Evolutionary conservation across 2,113 vertebrate genomes (phyloP).

Genomic region (Machaerirhynchus nigripectus): DNA sequence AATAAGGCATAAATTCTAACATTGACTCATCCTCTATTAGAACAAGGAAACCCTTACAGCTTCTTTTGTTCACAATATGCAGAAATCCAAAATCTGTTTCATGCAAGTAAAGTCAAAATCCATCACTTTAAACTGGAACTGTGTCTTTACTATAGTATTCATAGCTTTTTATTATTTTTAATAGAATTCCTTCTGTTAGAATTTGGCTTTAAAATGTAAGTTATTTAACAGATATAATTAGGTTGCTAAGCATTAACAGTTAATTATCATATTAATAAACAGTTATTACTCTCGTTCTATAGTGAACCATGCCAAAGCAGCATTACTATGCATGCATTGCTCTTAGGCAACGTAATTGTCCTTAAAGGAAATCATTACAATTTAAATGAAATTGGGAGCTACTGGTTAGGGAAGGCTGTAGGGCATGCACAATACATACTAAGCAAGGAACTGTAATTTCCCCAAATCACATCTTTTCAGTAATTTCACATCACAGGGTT

Average conservation of each 20-base stretch:
- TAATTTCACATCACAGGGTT: conserved; percentile 72
- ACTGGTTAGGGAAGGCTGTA: conserved; percentile 75
- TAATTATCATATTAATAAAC: conserved; percentile 84
- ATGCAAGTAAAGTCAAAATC: conserved; percentile 53
- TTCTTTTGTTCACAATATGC: neutral
- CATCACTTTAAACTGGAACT: neutral
- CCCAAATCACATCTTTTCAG: conserved; percentile 71
- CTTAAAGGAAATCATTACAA: conserved; percentile 83
- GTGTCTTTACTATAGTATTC: conserved; percentile 62
- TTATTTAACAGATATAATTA: conserved; percentile 79
- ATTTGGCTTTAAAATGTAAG: conserved; percentile 68
- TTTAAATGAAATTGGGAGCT: conserved; percentile 81
- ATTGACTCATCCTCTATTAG: neutral
- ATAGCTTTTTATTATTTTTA: conserved; percentile 68
- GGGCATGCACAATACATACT: conserved; percentile 72
- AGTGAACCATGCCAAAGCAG: conserved; percentile 49
- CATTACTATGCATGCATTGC: conserved; percentile 74
- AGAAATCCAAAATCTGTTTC: conserved; percentile 53
- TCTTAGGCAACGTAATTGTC: conserved; percentile 76
- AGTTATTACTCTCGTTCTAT: conserved; percentile 71
- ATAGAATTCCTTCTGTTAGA: conserved; percentile 59
- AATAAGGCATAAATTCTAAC: neutral
- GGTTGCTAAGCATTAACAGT: conserved; percentile 75
- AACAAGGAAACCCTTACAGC: neutral
- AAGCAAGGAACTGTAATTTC: conserved; percentile 75